Percentiles rank a stretch among this genome's conserved stretches.
phyloP scores from a whole-genome alignment of 92 coral and sea anemone species.

The Phymanthus crucifer region DNA sequence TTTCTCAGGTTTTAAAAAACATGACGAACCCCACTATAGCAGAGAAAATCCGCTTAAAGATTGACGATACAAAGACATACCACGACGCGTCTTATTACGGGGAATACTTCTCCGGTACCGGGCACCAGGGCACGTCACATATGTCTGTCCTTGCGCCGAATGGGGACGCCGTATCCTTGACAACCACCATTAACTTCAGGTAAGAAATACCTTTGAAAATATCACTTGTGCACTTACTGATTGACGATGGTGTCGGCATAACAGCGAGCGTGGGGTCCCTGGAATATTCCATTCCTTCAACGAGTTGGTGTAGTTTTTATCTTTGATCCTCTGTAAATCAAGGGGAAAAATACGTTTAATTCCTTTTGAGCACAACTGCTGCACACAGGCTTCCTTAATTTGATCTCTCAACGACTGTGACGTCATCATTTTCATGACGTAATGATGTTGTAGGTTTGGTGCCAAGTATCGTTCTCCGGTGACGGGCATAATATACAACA shows the following conservation, averaged over 20 bases:
- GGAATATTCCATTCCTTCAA: too few relatives aligned
- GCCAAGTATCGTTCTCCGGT: slow-evolving; percentile 81
- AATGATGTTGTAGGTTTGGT: slow-evolving; percentile 64
- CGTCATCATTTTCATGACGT: not conserved
- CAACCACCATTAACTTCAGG: slow-evolving; percentile 60
- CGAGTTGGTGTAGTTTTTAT: too few relatives aligned
- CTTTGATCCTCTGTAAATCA: too few relatives aligned
- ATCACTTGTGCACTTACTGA: not conserved
- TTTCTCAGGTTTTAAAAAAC: slow-evolving; percentile 20
- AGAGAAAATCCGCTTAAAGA: slow-evolving; percentile 20
- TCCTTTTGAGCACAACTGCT: not conserved
- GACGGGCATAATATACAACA: slow-evolving; percentile 93
- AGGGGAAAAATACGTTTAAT: too few relatives aligned
- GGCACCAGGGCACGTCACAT: slow-evolving; percentile 60
- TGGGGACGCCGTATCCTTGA: slow-evolving; percentile 64
- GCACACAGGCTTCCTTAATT: not conserved
- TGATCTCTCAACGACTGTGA: not conserved
- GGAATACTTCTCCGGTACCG: slow-evolving; percentile 38
- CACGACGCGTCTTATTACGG: slow-evolving; percentile 31
- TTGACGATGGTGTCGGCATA: too few relatives aligned
- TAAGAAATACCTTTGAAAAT: not conserved
- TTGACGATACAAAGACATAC: slow-evolving; percentile 28
- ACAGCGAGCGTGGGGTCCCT: too few relatives aligned
- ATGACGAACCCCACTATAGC: slow-evolving; percentile 33
- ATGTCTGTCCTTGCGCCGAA: slow-evolving; percentile 50